Evolutionary conservation across 2,888 invertebrate genomes (phyloP), one percentile per base, ranked within the genome.

Genomic region (Eumerus sabulonum): DNA sequence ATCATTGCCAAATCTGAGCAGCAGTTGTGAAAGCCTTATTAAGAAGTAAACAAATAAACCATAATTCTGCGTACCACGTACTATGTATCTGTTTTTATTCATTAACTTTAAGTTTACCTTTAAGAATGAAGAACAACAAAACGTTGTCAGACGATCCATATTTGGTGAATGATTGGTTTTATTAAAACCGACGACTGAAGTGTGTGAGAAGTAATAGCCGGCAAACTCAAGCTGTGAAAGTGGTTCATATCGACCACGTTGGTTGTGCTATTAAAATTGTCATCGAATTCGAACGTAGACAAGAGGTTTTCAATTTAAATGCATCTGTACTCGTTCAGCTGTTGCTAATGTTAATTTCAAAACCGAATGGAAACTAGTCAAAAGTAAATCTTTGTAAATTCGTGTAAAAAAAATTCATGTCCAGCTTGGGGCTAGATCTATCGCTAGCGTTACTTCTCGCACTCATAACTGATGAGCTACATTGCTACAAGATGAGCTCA

Each of bases 1-100:
- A 86, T 92, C 91, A 84, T 91, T 94, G 90, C 93, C 93, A 89
- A 93, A 93, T 90, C 90, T 93, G 89, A 93, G 92, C 88, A 92
- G 93, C 85, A 92, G 92, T 87, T 92, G 91, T 87, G 92, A 92
- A 88, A 91, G 91, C 86, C 90, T 92, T 85, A 90, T 92, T 84
- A 91, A 90, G 85, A 90, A 86, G 83, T 85, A 83, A 84, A 81
- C 38, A 68, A 18, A 54, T 54, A 70, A 56, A 59, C 14, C 60
- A 59, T 42, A 42, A 73, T 74, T 60, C 42, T 60, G 7, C 27
- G 7, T 7, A 27, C 27, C n/a, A n/a, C n/a, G n/a, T n/a, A n/a
- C n/a, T n/a, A 27, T 27, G 2, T 27, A 27, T 27, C 27, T 27
- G 27, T 4, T 27, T n/a, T 27, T 27, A 27, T 27, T 27, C 27